A percentile compares a stretch with the other conserved stretches of the same genome.
phyloP scores from a whole-genome alignment of 2,888 invertebrate genomes.

The Macrosoma leucophasiata region DNA sequence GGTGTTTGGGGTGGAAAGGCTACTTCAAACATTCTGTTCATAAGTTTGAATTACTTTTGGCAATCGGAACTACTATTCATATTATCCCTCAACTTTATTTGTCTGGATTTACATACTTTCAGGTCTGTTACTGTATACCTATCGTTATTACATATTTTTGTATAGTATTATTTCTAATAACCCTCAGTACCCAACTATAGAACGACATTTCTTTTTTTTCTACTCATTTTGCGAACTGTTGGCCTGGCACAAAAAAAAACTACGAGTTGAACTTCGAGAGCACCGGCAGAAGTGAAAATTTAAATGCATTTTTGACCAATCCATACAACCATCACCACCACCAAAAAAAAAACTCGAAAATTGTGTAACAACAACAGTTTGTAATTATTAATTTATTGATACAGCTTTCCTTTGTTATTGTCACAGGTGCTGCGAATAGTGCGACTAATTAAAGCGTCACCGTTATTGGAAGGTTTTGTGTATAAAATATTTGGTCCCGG shows the following conservation, averaged over 20 bases:
- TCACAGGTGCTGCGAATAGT: constrained; percentile 93
- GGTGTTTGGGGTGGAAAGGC: constrained; percentile 96
- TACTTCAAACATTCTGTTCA: constrained; percentile 98
- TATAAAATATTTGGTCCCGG: constrained; percentile 96
- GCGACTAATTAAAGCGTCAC: constrained; percentile 97
- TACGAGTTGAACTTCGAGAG: too few relatives aligned
- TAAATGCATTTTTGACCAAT: too few relatives aligned
- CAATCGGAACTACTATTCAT: constrained; percentile 95
- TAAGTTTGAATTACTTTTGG: constrained; percentile 96
- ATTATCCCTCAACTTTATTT: constrained; percentile 94
- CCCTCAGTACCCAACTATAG: too few relatives aligned
- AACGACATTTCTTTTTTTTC: too few relatives aligned
- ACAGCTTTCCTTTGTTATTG: too few relatives aligned
- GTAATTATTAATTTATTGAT: too few relatives aligned
- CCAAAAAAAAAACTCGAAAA: too few relatives aligned
- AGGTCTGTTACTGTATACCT: constrained; percentile 73
- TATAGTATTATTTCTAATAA: not conserved
- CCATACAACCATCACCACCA: too few relatives aligned
- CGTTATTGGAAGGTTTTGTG: constrained; percentile 98
- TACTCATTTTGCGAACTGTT: too few relatives aligned
- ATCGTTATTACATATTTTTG: not conserved
- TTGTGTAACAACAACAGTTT: too few relatives aligned
- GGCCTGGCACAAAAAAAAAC: too few relatives aligned
- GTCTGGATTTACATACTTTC: constrained; percentile 97
- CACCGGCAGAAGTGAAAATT: too few relatives aligned